Evolutionary conservation across 2,888 invertebrate genomes (phyloP).

Genomic region (Rhamphomyia laevipes): DNA sequence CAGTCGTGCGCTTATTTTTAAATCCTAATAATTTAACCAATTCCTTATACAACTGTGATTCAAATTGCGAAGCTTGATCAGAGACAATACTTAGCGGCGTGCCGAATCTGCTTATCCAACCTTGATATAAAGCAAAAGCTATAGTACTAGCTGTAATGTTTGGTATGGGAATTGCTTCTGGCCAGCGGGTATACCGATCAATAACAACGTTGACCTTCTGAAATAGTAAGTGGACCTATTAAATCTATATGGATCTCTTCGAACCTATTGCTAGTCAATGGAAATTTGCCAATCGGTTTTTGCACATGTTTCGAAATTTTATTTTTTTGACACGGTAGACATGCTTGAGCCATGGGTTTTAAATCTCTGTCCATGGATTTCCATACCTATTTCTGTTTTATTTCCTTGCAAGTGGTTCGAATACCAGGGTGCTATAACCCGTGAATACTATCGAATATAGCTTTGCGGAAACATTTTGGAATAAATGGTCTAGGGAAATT

Average conservation of each 20-base stretch:
- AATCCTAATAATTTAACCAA: slow-evolving; percentile 18
- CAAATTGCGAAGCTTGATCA: slow-evolving; percentile 30
- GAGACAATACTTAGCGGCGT: slow-evolving; percentile 27
- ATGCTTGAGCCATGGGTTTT: too few species aligned
- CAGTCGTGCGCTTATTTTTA: slow-evolving; percentile 20
- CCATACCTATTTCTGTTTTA: background rate
- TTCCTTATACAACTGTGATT: slow-evolving; percentile 22
- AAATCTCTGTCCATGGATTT: background rate
- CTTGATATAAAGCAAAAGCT: slow-evolving; percentile 22
- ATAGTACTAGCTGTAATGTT: slow-evolving; percentile 15
- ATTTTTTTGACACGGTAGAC: background rate
- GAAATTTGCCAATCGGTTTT: background rate
- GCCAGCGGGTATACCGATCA: slow-evolving; percentile 16
- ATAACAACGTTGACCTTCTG: slow-evolving; percentile 14
- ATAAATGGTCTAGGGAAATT: slow-evolving; percentile 1
- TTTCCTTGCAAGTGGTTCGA: slow-evolving; percentile 7
- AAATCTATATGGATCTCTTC: background rate
- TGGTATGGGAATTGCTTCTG: slow-evolving; percentile 15
- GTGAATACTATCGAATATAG: slow-evolving; percentile 11
- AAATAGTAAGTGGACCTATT: background rate
- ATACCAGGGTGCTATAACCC: too few species aligned
- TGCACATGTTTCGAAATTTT: background rate
- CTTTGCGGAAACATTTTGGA: background rate
- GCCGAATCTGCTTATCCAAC: slow-evolving; percentile 34
- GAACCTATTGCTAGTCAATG: background rate